Percentiles rank a stretch among this genome's conserved stretches.
Evolutionary conservation across 1,140 invertebrate genomes (phyloP).

Genomic region (Solen grandis): DNA sequence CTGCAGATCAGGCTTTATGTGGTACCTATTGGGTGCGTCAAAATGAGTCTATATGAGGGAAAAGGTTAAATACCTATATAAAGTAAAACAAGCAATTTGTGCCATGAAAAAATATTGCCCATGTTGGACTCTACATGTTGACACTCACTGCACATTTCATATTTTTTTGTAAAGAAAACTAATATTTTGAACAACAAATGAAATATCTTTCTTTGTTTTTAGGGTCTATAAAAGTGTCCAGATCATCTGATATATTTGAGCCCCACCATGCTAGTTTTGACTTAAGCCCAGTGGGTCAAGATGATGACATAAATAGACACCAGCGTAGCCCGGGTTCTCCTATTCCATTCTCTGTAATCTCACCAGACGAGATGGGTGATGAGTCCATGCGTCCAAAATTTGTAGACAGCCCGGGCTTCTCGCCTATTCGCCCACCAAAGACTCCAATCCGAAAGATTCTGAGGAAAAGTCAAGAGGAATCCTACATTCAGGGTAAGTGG

Average conservation of each 20-base stretch:
- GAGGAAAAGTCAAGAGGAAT: constrained; percentile 48
- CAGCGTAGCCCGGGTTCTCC: constrained; percentile 19
- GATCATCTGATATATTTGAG: constrained; percentile 34
- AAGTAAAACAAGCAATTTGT: too few species aligned
- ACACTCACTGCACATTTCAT: too few species aligned
- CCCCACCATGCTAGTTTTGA: constrained; percentile 26
- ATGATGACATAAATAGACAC: neutral
- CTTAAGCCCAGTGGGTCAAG: constrained; percentile 19
- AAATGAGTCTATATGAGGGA: too few species aligned
- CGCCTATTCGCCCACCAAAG: constrained; percentile 38
- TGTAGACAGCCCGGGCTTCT: constrained; percentile 53
- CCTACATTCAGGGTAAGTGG: constrained; percentile 48
- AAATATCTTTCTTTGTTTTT: too few species aligned
- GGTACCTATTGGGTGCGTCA: too few species aligned
- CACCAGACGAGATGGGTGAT: constrained; percentile 6
- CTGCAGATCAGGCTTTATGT: too few species aligned
- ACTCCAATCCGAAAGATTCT: constrained; percentile 45
- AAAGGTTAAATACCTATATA: too few species aligned
- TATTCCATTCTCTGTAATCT: constrained; percentile 35
- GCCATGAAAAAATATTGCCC: too few species aligned
- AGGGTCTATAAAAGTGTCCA: neutral
- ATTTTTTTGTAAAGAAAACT: too few species aligned
- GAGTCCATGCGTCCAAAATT: constrained; percentile 37
- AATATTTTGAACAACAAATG: too few species aligned
- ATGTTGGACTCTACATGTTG: too few species aligned